Conservation (phyloP, 2,888 invertebrate species). For the Drosophila borborema region DNA sequence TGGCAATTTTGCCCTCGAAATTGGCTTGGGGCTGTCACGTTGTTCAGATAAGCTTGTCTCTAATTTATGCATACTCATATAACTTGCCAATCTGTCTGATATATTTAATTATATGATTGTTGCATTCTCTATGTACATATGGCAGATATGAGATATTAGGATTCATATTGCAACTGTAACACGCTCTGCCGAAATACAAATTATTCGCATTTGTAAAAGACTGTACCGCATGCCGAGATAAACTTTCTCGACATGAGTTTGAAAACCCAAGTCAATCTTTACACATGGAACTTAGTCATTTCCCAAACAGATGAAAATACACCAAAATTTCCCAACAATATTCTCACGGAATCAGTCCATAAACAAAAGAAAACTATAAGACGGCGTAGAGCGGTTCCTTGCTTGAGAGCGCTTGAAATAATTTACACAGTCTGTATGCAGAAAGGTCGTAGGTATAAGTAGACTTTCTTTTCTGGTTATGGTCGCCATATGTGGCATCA, state of each 20-base stretch:
- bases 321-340: slow-evolving; percentile 45
- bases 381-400: slow-evolving; percentile 23
- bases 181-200: background rate
- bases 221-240: background rate
- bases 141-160: slow-evolving; percentile 6
- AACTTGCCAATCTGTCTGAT: slow-evolving; percentile 37
- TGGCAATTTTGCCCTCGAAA: slow-evolving; percentile 28
- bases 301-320: slow-evolving; percentile 7
- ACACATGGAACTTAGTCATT: slow-evolving; percentile 26
- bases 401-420: slow-evolving; percentile 27
- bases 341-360: slow-evolving; percentile 55
- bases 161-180: background rate
- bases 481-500: slow-evolving; percentile 71
- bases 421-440: slow-evolving; percentile 54
- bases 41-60: slow-evolving; percentile 36
- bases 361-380: slow-evolving; percentile 20
- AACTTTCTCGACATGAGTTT: background rate
- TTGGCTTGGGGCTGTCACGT: slow-evolving; percentile 72
- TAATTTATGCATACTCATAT: slow-evolving; percentile 32
- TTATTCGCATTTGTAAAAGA: background rate
- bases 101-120: slow-evolving; percentile 57
- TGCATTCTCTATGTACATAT: slow-evolving; percentile 9
- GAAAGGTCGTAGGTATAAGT: slow-evolving; percentile 43
- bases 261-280: slow-evolving; percentile 5
- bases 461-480: slow-evolving; percentile 48